Evolutionary conservation across 2,797 vertebrate species (phyloP), one percentile per base, ranked within the genome.

Genomic region (Tapirus indicus): DNA sequence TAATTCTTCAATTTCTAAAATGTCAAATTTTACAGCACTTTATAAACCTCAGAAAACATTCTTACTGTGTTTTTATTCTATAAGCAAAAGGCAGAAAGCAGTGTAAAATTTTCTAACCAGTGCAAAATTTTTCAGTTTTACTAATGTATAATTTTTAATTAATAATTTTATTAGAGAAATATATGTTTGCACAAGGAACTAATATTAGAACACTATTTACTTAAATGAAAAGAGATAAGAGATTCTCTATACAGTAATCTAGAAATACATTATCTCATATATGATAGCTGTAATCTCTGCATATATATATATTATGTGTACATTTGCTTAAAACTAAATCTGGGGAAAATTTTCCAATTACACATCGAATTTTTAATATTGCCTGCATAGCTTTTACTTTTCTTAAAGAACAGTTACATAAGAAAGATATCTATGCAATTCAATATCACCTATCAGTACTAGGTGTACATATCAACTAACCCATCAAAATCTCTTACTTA

Each of bases 1-100:
- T 92, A 94, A 92, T 58, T 91, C n/a, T 91, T 88, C 82, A 94
- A 78, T 88, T 96, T 91, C 58, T 69, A 94, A 96, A 94, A 93
- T 77, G 16, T 69, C 20, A 93, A 88, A 88, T 62, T 89, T 94
- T 64, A 90, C 14, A 97, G 23, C 6, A 72, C 13, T 69, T 88
- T 79, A 35, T 75, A 74, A 72, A 92, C 38, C 27, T 95, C 29
- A 95, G 29, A 88, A 94, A 94, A 93, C 9, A 94, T 72, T 84
- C 20, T 83, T 54, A 58, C 52, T 35, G 11, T 80, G 38, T 54
- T 72, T 78, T 60, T 68, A 80, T 89, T 95, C 41, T 62, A 87
- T 71, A 69, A 85, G 10, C 23, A 92, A 89, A 90, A 69, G 52
- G 21, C 9, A 96, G 35, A 71, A 75, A 95, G 60, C 14, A 72